Evolutionary conservation across 2,797 vertebrate species (phyloP).

Genomic region (Rhabdomys pumilio): DNA sequence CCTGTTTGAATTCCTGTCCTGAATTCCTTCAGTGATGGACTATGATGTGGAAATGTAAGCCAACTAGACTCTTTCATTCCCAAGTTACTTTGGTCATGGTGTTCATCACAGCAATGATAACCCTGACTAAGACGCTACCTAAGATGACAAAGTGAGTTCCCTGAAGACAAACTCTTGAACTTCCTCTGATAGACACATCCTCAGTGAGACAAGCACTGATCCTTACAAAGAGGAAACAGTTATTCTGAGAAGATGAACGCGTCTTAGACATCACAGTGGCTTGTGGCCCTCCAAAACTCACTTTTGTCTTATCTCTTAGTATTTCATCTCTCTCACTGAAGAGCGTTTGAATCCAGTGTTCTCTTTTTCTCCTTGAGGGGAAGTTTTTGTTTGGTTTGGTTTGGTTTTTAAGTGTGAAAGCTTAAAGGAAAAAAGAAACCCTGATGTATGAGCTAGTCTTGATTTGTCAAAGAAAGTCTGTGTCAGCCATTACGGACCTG

Average conservation of each 20-base stretch:
- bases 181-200: not conserved
- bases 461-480: not conserved
- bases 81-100: not conserved
- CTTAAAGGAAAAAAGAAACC: not conserved
- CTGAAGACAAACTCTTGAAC: slow-evolving; percentile 45
- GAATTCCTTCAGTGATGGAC: too few relatives aligned
- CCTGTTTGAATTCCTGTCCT: too few relatives aligned
- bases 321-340: not conserved
- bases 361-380: not conserved
- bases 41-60: not conserved
- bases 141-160: not conserved
- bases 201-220: not conserved
- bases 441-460: not conserved
- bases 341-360: not conserved
- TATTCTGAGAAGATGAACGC: slow-evolving; percentile 13
- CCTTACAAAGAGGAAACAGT: not conserved
- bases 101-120: not conserved
- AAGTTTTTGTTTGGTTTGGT: not conserved
- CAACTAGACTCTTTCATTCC: not conserved
- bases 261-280: not conserved
- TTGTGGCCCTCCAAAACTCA: not conserved
- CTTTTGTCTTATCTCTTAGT: not conserved
- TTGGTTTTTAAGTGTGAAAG: not conserved
- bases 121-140: not conserved
- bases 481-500: not conserved